A percentile compares a stretch with the other conserved stretches of the same genome.
Conservation (phyloP, 2,888 invertebrate species). For the Tuta absoluta region DNA sequence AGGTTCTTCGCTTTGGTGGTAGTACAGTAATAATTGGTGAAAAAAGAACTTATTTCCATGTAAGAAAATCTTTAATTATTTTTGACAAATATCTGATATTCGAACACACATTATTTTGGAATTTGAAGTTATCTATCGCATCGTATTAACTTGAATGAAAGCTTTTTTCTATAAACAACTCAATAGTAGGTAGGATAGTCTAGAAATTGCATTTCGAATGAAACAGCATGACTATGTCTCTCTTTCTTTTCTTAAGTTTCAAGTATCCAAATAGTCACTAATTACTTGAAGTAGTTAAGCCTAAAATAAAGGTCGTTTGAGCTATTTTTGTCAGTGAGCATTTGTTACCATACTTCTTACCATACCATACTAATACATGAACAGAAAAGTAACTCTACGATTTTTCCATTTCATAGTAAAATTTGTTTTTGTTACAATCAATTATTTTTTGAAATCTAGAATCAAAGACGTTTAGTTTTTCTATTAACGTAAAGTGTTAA, state of each 20-base stretch:
- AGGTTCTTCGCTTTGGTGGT: too few species aligned
- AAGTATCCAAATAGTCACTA: conserved; percentile 4
- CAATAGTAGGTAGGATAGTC: conserved; percentile 23
- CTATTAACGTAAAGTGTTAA: too few species aligned
- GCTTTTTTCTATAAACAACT: conserved; percentile 13
- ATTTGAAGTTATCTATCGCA: conserved; percentile 40
- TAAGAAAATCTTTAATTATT: too few species aligned
- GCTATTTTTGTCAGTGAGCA: background rate
- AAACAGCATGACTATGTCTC: conserved; percentile 21
- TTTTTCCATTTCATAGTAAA: too few species aligned
- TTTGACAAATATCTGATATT: background rate
- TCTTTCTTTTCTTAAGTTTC: conserved; percentile 9
- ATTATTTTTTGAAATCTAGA: too few species aligned
- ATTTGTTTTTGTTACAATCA: too few species aligned
- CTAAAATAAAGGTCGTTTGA: background rate
- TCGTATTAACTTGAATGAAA: conserved; percentile 40
- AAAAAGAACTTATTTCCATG: background rate
- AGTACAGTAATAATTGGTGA: too few species aligned
- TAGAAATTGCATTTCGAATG: conserved; percentile 19
- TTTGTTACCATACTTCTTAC: background rate
- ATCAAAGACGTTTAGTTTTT: too few species aligned
- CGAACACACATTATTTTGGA: conserved; percentile 16
- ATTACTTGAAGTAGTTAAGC: background rate
- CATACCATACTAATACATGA: too few species aligned
- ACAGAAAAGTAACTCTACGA: too few species aligned